Conservation (phyloP, 2,888 invertebrate species). For the Ptychoptera contaminata region DNA sequence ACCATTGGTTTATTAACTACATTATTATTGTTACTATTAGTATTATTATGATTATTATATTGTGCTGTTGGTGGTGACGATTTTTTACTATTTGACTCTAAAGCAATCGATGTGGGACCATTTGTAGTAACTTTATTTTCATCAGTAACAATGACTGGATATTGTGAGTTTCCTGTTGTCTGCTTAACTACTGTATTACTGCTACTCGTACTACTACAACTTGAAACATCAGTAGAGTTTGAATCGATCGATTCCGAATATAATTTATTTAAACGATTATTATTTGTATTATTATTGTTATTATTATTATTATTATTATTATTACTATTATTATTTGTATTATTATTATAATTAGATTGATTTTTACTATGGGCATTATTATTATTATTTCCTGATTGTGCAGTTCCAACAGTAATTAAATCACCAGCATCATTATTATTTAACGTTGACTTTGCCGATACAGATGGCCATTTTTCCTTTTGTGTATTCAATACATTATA, state of each 20-base stretch:
- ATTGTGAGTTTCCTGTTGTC: conserved; percentile 17
- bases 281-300: conserved; percentile 4
- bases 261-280: neutral
- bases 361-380: neutral
- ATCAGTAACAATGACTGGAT: neutral
- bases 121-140: neutral
- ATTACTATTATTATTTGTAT: neutral
- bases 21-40: neutral
- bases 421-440: neutral
- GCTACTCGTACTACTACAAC: conserved; percentile 9
- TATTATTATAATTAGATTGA: conserved; percentile 14
- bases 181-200: conserved; percentile 11
- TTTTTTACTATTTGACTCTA: no score
- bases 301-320: conserved; percentile 2
- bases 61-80: neutral
- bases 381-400: neutral
- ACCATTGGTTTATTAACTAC: conserved; percentile 4
- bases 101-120: neutral
- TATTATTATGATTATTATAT: neutral
- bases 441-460: conserved; percentile 11
- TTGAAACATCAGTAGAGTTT: conserved; percentile 8
- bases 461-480: conserved; percentile 15
- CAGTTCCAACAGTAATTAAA: neutral
- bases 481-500: conserved; percentile 11
- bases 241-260: conserved; percentile 2